phyloP scores from a whole-genome alignment of 2,113 vertebrate species.

The Zapornia atra region DNA sequence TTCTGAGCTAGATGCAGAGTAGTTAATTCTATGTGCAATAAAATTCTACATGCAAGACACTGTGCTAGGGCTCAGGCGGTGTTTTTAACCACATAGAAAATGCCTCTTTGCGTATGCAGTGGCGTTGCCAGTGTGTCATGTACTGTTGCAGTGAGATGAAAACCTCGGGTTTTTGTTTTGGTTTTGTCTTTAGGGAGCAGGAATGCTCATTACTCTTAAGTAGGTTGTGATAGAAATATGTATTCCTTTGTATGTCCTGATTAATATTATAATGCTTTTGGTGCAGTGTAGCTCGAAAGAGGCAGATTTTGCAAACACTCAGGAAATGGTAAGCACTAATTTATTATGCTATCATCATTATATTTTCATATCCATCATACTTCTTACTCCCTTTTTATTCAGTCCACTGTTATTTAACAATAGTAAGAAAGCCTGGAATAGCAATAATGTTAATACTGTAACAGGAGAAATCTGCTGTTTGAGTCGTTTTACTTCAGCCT shows the following conservation, averaged over 20 bases:
- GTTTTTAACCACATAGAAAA: not conserved
- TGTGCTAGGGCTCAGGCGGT: not conserved
- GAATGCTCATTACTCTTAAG: not conserved
- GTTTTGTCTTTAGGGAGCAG: not conserved
- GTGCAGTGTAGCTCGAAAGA: constrained; percentile 55
- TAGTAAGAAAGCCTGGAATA: not conserved
- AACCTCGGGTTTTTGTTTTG: not conserved
- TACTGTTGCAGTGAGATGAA: not conserved
- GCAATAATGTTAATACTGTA: constrained; percentile 3
- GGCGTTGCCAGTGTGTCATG: not conserved
- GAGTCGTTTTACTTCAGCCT: not conserved
- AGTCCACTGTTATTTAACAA: constrained; percentile 12
- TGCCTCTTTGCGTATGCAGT: not conserved
- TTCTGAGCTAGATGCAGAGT: not conserved
- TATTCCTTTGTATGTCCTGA: constrained; percentile 24
- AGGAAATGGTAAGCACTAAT: constrained; percentile 45
- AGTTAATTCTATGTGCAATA: not conserved
- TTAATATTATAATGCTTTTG: constrained; percentile 59
- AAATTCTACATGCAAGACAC: not conserved
- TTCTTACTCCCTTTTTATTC: not conserved
- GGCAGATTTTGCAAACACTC: constrained; percentile 43
- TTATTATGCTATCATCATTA: constrained; percentile 6
- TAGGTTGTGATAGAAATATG: not conserved
- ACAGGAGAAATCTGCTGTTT: not conserved
- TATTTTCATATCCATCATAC: constrained; percentile 20